A percentile compares a stretch with the other conserved stretches of the same genome.
These are phyloP conservation scores for Heliconius erato DNA, from an alignment of 2,888 invertebrate genomes.

Conservation along the genomic window DNA sequence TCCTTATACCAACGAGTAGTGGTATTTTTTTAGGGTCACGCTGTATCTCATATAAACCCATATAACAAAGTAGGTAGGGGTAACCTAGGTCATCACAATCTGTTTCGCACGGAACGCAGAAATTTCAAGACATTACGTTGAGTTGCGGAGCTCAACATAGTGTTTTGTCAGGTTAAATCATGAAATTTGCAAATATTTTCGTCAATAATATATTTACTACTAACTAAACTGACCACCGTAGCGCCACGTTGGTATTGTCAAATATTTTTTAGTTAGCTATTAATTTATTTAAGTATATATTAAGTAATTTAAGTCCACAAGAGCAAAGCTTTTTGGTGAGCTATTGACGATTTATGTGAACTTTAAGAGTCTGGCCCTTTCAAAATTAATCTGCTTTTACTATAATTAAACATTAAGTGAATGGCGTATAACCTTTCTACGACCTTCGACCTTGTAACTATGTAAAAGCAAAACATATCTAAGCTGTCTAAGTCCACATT, in stretches of 20 bases:
- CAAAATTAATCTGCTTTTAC: conserved; percentile 8
- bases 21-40: background rate
- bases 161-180: too few relatives aligned
- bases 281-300: too few relatives aligned
- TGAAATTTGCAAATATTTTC: too few relatives aligned
- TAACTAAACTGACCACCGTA: background rate
- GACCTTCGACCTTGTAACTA: background rate
- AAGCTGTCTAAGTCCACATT: background rate
- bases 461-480: conserved; percentile 2
- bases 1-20: background rate
- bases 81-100: background rate
- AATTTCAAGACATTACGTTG: background rate
- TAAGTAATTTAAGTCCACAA: background rate
- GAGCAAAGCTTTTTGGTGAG: background rate
- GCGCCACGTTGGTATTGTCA: too few relatives aligned
- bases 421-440: background rate
- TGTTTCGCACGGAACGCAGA: too few relatives aligned
- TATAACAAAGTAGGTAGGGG: background rate
- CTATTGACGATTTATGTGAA: background rate
- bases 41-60: background rate
- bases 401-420: background rate
- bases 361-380: background rate
- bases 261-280: too few relatives aligned
- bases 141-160: background rate
- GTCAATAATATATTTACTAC: too few relatives aligned